Evolutionary conservation across 2,888 invertebrate genomes (phyloP).

Genomic region (Xanthorhoe spadicearia): DNA sequence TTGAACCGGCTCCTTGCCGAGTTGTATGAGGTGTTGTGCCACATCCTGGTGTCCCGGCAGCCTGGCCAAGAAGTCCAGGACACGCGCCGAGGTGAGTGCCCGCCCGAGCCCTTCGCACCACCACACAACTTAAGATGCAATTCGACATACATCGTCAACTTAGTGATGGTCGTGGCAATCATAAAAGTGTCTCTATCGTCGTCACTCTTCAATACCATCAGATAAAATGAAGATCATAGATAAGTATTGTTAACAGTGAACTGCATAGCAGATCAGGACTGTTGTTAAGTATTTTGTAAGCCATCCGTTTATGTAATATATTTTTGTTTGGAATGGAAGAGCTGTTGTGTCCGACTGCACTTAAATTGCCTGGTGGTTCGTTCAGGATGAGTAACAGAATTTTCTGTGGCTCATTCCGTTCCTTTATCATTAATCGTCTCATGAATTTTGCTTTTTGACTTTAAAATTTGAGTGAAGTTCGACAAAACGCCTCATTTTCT

Average conservation of each 20-base stretch:
- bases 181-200: conserved; percentile 81
- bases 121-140: conserved; percentile 85
- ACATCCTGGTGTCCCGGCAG: conserved; percentile 82
- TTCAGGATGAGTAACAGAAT: conserved; percentile 55
- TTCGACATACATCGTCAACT: conserved; percentile 84
- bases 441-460: conserved; percentile 67
- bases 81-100: conserved; percentile 82
- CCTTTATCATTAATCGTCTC: conserved; percentile 61
- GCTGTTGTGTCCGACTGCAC: conserved; percentile 85
- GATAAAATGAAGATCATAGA: conserved; percentile 77
- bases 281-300: conserved; percentile 83
- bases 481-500: conserved; percentile 72
- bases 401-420: conserved; percentile 58
- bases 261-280: conserved; percentile 82
- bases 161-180: conserved; percentile 82
- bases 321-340: conserved; percentile 58
- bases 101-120: conserved; percentile 80
- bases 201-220: conserved; percentile 82
- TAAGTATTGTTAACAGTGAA: conserved; percentile 82
- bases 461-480: conserved; percentile 80
- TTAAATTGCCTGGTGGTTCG: conserved; percentile 81
- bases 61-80: conserved; percentile 80
- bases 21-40: conserved; percentile 83
- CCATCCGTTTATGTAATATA: conserved; percentile 67
- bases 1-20: conserved; percentile 84